Evolutionary conservation across 1,140 invertebrate species (phyloP).

Genomic region (Drosophila mayri): DNA sequence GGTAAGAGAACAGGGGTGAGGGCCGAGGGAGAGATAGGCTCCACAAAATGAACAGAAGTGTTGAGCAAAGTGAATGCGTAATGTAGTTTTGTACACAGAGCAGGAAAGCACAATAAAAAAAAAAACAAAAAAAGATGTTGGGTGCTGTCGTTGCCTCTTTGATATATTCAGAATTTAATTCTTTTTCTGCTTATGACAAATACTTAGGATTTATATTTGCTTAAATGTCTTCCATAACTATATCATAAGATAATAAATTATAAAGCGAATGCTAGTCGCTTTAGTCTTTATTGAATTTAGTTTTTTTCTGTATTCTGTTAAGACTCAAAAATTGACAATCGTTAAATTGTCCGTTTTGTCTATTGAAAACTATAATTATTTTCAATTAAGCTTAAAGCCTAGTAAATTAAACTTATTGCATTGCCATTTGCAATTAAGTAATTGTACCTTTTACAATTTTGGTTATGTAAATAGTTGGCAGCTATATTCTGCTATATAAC

Average conservation of each 20-base stretch:
- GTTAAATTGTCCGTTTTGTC: no score
- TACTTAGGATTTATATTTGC: not conserved
- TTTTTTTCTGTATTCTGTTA: no score
- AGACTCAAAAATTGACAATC: no score
- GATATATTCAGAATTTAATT: constrained; percentile 5
- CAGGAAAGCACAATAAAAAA: constrained; percentile 4
- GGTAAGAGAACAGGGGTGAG: constrained; percentile 1
- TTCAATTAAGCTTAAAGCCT: no score
- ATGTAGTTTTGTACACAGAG: constrained; percentile 54
- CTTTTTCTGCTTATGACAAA: not conserved
- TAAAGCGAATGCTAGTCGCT: no score
- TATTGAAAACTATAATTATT: no score
- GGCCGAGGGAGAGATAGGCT: constrained; percentile 25
- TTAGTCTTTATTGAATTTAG: no score
- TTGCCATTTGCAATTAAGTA: no score
- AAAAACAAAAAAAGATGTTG: constrained; percentile 22
- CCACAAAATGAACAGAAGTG: constrained; percentile 75
- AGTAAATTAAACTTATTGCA: no score
- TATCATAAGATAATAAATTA: not conserved
- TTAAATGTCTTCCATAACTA: not conserved
- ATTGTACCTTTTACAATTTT: no score
- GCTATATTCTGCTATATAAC: no score
- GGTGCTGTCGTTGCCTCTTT: constrained; percentile 37
- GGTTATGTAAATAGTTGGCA: no score
- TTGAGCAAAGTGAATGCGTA: constrained; percentile 77